These are phyloP conservation scores for Ispidina lecontei DNA, from an alignment of 2,797 vertebrate species.

Conservation along the genomic window DNA sequence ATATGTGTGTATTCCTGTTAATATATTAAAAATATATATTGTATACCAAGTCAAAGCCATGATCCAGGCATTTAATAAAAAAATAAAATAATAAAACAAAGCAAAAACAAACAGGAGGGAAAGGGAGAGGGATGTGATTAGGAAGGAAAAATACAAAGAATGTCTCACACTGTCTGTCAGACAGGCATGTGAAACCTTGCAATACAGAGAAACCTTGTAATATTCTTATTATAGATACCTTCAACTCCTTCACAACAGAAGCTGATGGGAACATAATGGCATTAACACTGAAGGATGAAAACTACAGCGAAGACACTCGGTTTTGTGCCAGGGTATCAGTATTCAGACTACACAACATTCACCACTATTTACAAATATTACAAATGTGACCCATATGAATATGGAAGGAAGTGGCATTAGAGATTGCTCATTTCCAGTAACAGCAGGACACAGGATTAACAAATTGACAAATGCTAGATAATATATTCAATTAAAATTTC, in stretches of 20 bases:
- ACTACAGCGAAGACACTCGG: not conserved
- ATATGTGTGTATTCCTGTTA: not conserved
- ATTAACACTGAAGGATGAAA: not conserved
- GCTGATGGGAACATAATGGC: not conserved
- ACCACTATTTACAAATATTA: constrained; percentile 30
- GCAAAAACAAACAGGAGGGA: not conserved
- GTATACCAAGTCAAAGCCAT: not conserved
- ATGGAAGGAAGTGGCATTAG: not conserved
- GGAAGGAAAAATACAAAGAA: not conserved
- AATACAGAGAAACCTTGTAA: no score
- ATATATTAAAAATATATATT: not conserved
- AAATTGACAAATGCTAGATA: constrained; percentile 13
- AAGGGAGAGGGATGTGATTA: not conserved
- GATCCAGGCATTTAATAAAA: not conserved
- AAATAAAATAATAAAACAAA: not conserved
- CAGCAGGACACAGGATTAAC: constrained; percentile 13
- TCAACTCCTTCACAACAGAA: constrained; percentile 1
- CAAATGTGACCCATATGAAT: constrained; percentile 30
- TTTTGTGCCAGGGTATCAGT: not conserved
- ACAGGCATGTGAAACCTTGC: not conserved
- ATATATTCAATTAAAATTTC: constrained; percentile 36
- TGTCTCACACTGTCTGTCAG: not conserved
- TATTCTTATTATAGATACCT: not conserved
- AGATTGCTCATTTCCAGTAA: constrained; percentile 43
- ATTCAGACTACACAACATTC: not conserved